Conservation (phyloP, 1,140 invertebrate species). For the Zaprionus ornatus region DNA sequence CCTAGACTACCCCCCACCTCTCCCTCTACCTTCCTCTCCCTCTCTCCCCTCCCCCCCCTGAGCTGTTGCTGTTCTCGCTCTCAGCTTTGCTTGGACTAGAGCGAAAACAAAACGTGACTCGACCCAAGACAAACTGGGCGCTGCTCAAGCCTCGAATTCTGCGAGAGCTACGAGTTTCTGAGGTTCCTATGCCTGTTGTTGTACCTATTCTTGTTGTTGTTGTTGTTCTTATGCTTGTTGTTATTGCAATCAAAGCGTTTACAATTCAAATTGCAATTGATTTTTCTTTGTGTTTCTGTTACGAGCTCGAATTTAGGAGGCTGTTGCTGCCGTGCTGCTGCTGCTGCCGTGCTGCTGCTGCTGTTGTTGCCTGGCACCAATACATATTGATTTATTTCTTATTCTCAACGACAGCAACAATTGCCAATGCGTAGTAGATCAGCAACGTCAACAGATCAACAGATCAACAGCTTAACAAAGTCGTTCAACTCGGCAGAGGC, state of each 20-base stretch:
- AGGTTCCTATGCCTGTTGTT: constrained; percentile 1
- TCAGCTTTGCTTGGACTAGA: constrained; percentile 16
- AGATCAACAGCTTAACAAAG: constrained; percentile 55
- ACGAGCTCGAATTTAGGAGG: constrained; percentile 55
- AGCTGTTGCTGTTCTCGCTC: neutral
- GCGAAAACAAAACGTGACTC: constrained; percentile 69
- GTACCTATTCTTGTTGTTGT: no score
- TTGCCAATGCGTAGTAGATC: constrained; percentile 40
- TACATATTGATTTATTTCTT: constrained; percentile 46
- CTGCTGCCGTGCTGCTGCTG: no score
- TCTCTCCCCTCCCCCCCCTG: neutral
- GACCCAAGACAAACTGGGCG: constrained; percentile 23
- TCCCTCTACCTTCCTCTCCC: neutral
- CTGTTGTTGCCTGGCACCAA: constrained; percentile 49
- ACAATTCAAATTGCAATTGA: constrained; percentile 76
- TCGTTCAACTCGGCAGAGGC: constrained; percentile 52
- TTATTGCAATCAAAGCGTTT: constrained; percentile 38
- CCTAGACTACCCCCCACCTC: constrained; percentile 26
- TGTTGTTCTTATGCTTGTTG: constrained; percentile 34
- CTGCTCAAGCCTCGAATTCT: constrained; percentile 38
- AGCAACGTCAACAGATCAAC: constrained; percentile 17
- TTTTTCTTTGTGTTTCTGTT: constrained; percentile 47
- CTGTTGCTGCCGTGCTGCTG: neutral
- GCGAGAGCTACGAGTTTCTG: constrained; percentile 28
- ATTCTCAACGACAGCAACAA: constrained; percentile 48